A percentile compares a stretch with the other conserved stretches of the same genome.
Evolutionary conservation across 2,113 vertebrate genomes (phyloP).

Genomic region (Nothobranchius kuhntae): DNA sequence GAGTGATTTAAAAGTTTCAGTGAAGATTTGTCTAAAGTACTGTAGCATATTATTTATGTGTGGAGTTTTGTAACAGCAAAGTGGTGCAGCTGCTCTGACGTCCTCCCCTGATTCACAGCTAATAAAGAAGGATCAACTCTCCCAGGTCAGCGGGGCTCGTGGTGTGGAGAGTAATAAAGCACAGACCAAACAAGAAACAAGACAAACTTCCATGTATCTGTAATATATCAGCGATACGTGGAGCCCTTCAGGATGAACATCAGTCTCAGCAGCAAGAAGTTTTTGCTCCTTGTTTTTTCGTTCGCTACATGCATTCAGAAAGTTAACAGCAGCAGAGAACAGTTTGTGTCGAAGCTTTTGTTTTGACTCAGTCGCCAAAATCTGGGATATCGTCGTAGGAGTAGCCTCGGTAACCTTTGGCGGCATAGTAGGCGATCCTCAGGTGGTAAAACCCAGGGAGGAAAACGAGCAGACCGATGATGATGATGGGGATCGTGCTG

Average conservation of each 20-base stretch:
- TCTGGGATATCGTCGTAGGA: conserved; percentile 97
- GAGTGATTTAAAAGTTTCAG: conserved; percentile 26
- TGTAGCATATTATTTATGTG: neutral
- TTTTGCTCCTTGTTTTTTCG: neutral
- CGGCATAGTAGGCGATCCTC: conserved; percentile 94
- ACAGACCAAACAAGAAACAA: conserved; percentile 5
- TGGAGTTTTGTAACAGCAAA: neutral
- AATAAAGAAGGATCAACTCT: conserved; percentile 20
- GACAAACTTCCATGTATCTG: neutral
- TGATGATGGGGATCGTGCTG: conserved; percentile 89
- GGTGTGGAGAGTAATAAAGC: conserved; percentile 7
- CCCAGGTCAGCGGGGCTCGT: neutral
- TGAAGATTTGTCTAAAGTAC: neutral
- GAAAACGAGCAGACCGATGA: conserved; percentile 93
- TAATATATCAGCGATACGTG: neutral
- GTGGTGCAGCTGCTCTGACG: neutral
- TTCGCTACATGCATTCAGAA: conserved; percentile 32
- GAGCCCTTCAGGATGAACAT: conserved; percentile 1
- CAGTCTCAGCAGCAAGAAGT: neutral
- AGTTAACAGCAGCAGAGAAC: conserved; percentile 35
- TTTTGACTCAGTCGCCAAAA: conserved; percentile 86
- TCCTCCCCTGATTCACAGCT: conserved; percentile 9
- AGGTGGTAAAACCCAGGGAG: conserved; percentile 96
- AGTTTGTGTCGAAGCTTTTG: neutral
- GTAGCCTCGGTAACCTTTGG: conserved; percentile 93